A percentile compares a stretch with the other conserved stretches of the same genome.
Conservation (phyloP, 2,797 vertebrate genomes). For the Dendrocincla tyrannina region DNA sequence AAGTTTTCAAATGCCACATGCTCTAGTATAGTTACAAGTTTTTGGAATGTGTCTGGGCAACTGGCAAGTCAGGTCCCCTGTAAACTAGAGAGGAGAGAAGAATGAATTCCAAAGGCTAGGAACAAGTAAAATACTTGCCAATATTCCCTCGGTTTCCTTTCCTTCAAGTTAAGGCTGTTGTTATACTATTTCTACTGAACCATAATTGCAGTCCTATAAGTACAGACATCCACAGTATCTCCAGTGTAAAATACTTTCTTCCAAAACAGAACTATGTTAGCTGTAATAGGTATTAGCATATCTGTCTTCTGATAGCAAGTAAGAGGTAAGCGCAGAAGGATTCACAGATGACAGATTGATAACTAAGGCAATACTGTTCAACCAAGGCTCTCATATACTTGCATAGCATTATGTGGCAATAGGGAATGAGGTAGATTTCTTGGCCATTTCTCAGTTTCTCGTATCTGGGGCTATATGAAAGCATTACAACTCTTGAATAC, state of each 20-base stretch:
- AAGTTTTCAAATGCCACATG: neutral
- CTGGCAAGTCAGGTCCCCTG: neutral
- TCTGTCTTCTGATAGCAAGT: neutral
- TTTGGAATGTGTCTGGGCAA: neutral
- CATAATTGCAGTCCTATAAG: neutral
- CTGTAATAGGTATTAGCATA: neutral
- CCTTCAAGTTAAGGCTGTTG: neutral
- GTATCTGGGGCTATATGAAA: neutral
- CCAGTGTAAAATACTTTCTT: neutral
- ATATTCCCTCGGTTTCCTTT: neutral
- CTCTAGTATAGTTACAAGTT: neutral
- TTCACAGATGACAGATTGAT: neutral
- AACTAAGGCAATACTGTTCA: neutral
- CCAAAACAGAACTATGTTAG: neutral
- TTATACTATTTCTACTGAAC: neutral
- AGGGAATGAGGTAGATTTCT: neutral
- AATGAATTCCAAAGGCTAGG: neutral
- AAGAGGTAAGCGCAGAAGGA: neutral
- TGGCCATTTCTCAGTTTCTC: neutral
- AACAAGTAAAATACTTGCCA: neutral
- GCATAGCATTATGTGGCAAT: neutral
- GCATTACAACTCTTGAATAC: conserved; percentile 2
- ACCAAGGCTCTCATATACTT: neutral
- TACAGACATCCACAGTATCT: neutral
- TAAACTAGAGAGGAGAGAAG: neutral